Evolutionary conservation across 2,888 invertebrate species (phyloP), one percentile per base, ranked within the genome.

Genomic region (Caenorhabditis afra): DNA sequence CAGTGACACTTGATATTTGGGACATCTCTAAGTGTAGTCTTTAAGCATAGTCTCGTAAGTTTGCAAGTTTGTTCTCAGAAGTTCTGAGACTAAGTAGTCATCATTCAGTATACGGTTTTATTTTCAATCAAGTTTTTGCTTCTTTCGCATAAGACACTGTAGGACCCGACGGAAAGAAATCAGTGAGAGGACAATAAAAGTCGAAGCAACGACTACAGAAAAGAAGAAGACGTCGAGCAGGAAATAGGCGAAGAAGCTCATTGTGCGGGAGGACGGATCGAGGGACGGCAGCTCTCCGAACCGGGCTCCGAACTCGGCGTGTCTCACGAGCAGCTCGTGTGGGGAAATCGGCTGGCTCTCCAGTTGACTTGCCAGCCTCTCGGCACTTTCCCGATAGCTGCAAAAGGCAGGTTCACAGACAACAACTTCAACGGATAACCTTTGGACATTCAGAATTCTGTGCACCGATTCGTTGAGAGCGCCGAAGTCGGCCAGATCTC

Each of bases 291-390:
- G 57, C 35, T 66, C 66, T 0, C 66, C 57, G 23, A 66, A 71
- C 37, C 55, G 37, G 0, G 61, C 61, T n/a, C 53, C 74, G n/a
- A 75, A 75, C n/a, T 37, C 53, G n/a, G 62, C 50, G 47, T 75
- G 59, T 18, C 35, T 66, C 4, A 75, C 18, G 11, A 67, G 37
- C 22, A 45, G 45, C 7, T 75, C 23, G 22, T 41, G 59, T 11
- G 74, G 66, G 14, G 53, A 16, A 14, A 66, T 61, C 4, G 75
- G 67, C 52, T 52, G 74, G 10, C n/a, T 29, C 7, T 44, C n/a
- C 39, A 62, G 58, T 18, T 47, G 20, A 8, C 14, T n/a, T n/a
- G n/a, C 29, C 2, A 75, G 58, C 4, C 1, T 7, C 41, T 49
- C 20, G 1, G 73, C 73, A 14, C 58, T 65, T 20, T 23, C 37